Percentiles rank a stretch among this genome's conserved stretches.
These are phyloP conservation scores for Sceliomorpha sp. DNA, from an alignment of 2,888 invertebrate genomes.

Conservation along the genomic window DNA sequence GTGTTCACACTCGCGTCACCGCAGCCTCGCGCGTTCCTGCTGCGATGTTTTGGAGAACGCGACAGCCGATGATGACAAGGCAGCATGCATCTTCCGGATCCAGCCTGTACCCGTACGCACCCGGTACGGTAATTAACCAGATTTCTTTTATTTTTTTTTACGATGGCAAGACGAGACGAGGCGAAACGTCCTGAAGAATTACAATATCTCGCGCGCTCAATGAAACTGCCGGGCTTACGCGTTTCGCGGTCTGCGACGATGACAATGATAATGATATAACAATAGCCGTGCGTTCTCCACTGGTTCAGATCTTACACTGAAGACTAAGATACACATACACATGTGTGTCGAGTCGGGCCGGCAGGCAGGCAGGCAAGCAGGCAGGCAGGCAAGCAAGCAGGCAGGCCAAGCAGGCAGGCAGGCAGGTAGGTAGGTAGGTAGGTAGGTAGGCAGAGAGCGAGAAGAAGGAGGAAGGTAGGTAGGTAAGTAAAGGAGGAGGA, in stretches of 20 bases:
- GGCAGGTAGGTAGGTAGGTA: slow-evolving; percentile 35
- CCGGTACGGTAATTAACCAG: not conserved
- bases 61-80: not conserved
- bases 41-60: not conserved
- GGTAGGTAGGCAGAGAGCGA: slow-evolving; percentile 44
- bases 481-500: slow-evolving; percentile 62
- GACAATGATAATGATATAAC: slow-evolving; percentile 79
- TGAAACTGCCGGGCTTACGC: slow-evolving; percentile 52
- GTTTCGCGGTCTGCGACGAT: slow-evolving; percentile 58
- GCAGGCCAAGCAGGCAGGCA: slow-evolving; percentile 27
- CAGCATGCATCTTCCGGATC: slow-evolving; percentile 1
- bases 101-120: not conserved
- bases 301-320: slow-evolving; percentile 80
- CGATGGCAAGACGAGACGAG: not conserved
- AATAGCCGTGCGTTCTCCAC: slow-evolving; percentile 80
- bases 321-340: slow-evolving; percentile 79
- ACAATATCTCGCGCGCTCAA: slow-evolving; percentile 39
- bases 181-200: slow-evolving; percentile 34
- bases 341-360: slow-evolving; percentile 71
- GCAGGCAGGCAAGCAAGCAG: slow-evolving; percentile 28
- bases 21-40: not conserved
- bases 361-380: slow-evolving; percentile 49
- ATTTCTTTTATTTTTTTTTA: no score
- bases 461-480: slow-evolving; percentile 61
- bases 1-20: slow-evolving; percentile 42